phyloP scores from a whole-genome alignment of 2,113 vertebrate species.

The Dicrurus megarhynchus region DNA sequence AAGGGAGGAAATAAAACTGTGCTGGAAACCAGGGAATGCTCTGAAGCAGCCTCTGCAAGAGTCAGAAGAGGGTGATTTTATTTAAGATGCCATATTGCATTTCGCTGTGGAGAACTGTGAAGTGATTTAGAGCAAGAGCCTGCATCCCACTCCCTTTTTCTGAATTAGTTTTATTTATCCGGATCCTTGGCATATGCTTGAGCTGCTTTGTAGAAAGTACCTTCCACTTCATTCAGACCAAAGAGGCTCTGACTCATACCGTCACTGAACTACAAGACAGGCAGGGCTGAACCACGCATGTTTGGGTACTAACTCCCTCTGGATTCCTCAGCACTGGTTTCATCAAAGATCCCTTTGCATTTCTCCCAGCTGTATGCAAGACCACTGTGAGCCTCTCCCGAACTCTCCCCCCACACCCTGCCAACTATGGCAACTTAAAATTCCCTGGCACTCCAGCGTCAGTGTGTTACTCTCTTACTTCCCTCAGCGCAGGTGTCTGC shows the following conservation, averaged over 20 bases:
- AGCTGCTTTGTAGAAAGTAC: constrained; percentile 62
- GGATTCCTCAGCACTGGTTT: background rate
- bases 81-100: constrained; percentile 65
- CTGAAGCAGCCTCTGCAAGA: constrained; percentile 41
- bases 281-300: constrained; percentile 48
- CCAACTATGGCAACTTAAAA: background rate
- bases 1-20: constrained; percentile 45
- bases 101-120: background rate
- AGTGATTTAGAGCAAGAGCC: constrained; percentile 44
- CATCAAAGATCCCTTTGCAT: background rate
- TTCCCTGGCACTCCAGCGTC: background rate
- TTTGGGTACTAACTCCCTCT: constrained; percentile 55
- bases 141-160: constrained; percentile 62
- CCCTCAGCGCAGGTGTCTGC: background rate
- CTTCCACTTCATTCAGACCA: constrained; percentile 66
- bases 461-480: background rate
- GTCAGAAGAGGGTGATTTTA: constrained; percentile 51
- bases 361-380: background rate
- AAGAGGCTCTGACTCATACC: constrained; percentile 55
- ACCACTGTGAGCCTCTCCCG: background rate
- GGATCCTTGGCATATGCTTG: constrained; percentile 51
- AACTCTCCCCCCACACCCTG: rapidly evolving
- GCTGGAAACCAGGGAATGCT: constrained; percentile 49
- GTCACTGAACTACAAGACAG: constrained; percentile 35
- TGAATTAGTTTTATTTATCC: constrained; percentile 66